A percentile compares a stretch with the other conserved stretches of the same genome.
Conservation (phyloP, 92 coral and sea anemone species). For the Ricordea florida region DNA sequence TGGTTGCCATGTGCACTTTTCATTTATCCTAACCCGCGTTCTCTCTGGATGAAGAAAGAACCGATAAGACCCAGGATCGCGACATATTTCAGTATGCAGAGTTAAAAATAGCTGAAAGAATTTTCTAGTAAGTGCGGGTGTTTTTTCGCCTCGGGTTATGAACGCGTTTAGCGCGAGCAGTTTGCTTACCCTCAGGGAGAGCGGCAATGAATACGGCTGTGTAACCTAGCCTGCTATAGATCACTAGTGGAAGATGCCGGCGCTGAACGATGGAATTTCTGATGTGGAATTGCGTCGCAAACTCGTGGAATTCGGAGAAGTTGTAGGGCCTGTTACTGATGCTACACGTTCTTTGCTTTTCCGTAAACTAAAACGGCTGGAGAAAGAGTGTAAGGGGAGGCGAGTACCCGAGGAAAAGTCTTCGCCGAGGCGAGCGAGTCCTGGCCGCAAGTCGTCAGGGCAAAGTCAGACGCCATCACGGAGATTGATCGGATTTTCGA, state of each 20-base stretch:
- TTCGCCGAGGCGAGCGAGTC: slow-evolving; percentile 48
- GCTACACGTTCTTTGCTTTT: slow-evolving; percentile 73
- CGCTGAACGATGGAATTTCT: slow-evolving; percentile 67
- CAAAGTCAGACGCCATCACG: slow-evolving; percentile 75
- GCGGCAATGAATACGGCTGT: background rate
- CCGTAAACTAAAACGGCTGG: slow-evolving; percentile 76
- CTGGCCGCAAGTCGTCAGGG: slow-evolving; percentile 53
- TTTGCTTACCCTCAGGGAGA: too few relatives aligned
- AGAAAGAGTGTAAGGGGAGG: slow-evolving; percentile 19
- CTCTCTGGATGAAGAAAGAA: too few relatives aligned
- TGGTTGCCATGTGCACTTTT: too few relatives aligned
- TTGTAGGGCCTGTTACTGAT: slow-evolving; percentile 87
- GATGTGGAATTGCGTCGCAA: slow-evolving; percentile 86
- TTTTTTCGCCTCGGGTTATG: too few relatives aligned
- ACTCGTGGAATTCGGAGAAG: slow-evolving; percentile 80
- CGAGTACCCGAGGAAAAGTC: slow-evolving; percentile 26
- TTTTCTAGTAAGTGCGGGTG: too few relatives aligned
- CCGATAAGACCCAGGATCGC: too few relatives aligned
- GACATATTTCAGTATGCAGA: too few relatives aligned
- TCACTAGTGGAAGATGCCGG: slow-evolving; percentile 96
- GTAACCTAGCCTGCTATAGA: slow-evolving; percentile 64
- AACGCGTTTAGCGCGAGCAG: too few relatives aligned
- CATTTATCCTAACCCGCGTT: too few relatives aligned
- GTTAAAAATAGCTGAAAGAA: too few relatives aligned
- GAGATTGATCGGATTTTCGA: slow-evolving; percentile 92